Base-by-base conservation (phyloP, 1,140 invertebrate genomes). In the Anoplolepis gracilipes region DNA sequence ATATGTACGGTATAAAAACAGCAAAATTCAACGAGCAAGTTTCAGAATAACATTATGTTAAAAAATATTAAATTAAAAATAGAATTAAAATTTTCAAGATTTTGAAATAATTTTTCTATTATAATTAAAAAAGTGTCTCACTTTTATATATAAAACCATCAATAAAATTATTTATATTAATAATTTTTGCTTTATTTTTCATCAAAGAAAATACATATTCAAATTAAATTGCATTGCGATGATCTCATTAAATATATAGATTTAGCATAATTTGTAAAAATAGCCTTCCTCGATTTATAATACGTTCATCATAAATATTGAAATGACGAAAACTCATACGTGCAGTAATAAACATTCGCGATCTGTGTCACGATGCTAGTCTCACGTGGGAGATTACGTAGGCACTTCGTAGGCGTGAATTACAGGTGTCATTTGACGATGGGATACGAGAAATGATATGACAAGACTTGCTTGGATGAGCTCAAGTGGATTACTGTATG, bases 331-430 rank as follows among this genome's bases (percentile, higher is more conserved):
- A 72, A 33, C 7, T n/a, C 13, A 46, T 82, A 39, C 19, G 36
- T 0, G 36, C 36, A 72, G 70, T 62, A 72, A 72, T 81, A 72
- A 86, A 62, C 81, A 73, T 82, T 82, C 77, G 64, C 82, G 64
- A 87, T 89, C 76, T 85, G 82, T 90, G 89, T 90, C 88, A 87
- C 65, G 55, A 55, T 10, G 39, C 22, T 36, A 28, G 19, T 69
- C 22, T 53, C 72, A 90, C 78, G 85, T 90, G 64, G 81, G 33
- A 57, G 28, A 87, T 59, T 22, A 84, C 59, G 88, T 90, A 90
- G 89, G 88, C 59, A 90, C 85, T 87, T 87, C 64, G 82, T 90
- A 69, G 89, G 89, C 82, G 89, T 85, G 86, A 85, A 84, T 90
- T 86, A 84, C 89, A 90, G 88, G 89, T 90, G 88, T 81, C 69